These are phyloP conservation scores for Drosophila niveifrons DNA, from an alignment of 2,888 invertebrate genomes.

Conservation along the genomic window DNA sequence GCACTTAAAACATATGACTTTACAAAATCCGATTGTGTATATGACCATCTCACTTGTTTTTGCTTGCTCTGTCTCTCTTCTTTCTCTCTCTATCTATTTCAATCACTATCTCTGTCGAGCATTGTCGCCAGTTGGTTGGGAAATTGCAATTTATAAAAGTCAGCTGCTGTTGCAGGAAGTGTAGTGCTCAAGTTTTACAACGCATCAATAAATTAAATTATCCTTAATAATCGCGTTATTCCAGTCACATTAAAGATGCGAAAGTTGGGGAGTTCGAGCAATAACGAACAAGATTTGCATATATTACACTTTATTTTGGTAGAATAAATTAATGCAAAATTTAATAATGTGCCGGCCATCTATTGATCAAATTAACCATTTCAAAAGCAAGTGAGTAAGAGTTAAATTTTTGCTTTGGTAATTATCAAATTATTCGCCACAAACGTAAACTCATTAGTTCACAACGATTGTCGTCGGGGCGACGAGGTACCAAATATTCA, in stretches of 20 bases:
- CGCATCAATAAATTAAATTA: slow-evolving; percentile 81
- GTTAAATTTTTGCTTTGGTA: slow-evolving; percentile 34
- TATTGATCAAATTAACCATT: slow-evolving; percentile 1
- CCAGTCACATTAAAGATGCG: slow-evolving; percentile 56
- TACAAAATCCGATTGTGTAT: slow-evolving; percentile 6
- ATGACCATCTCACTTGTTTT: background rate
- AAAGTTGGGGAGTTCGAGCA: too few relatives aligned
- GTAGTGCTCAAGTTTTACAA: slow-evolving; percentile 76
- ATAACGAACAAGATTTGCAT: too few relatives aligned
- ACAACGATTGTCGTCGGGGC: slow-evolving; percentile 43
- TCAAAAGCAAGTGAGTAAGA: background rate
- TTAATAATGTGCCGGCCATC: background rate
- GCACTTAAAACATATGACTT: slow-evolving; percentile 19
- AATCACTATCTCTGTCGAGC: slow-evolving; percentile 15
- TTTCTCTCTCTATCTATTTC: background rate
- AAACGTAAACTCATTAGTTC: slow-evolving; percentile 71
- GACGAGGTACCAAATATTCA: slow-evolving; percentile 59
- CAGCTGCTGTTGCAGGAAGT: slow-evolving; percentile 25
- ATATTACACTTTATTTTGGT: too few relatives aligned
- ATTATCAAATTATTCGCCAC: slow-evolving; percentile 47
- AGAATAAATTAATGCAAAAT: background rate
- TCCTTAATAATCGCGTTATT: slow-evolving; percentile 80
- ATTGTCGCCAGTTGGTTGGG: slow-evolving; percentile 53
- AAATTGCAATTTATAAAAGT: slow-evolving; percentile 77
- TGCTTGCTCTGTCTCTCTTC: background rate